Percentiles rank a stretch among this genome's conserved stretches.
phyloP scores from a whole-genome alignment of 53 echinoderm and acorn worm genomes.

The Patiria pectinifera region DNA sequence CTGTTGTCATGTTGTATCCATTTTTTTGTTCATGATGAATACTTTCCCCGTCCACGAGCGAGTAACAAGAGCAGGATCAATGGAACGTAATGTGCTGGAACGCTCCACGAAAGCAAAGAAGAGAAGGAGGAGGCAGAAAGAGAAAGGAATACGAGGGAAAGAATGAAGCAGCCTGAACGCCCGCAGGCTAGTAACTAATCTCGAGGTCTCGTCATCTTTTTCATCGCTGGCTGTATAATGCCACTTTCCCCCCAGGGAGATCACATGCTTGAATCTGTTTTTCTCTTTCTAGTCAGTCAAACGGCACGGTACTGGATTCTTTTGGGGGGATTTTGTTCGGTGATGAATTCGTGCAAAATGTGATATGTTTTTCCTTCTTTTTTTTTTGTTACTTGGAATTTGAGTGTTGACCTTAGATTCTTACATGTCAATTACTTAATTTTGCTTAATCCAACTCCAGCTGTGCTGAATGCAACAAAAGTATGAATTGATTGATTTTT shows the following conservation, averaged over 20 bases:
- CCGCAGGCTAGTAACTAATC: constrained; percentile 26
- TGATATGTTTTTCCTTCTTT: neutral
- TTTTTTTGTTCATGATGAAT: neutral
- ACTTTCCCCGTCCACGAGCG: neutral
- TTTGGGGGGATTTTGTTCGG: too few species aligned
- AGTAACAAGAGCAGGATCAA: constrained; percentile 16
- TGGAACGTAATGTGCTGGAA: neutral
- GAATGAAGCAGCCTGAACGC: neutral
- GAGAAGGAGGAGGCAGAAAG: neutral
- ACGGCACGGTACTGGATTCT: too few species aligned
- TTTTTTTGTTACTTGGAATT: neutral
- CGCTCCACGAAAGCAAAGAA: neutral
- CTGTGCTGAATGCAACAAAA: too few species aligned
- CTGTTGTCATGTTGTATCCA: neutral
- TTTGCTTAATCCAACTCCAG: too few species aligned
- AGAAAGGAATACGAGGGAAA: neutral
- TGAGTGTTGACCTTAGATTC: neutral
- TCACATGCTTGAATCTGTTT: too few species aligned
- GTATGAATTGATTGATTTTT: too few species aligned
- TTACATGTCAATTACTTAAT: neutral
- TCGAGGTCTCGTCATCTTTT: constrained; percentile 21
- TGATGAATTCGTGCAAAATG: neutral
- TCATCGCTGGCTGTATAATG: constrained; percentile 27
- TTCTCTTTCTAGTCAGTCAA: too few species aligned
- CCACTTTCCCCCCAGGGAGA: neutral